Base-by-base conservation (phyloP, 2,888 invertebrate species). In the Melipona beecheii region DNA sequence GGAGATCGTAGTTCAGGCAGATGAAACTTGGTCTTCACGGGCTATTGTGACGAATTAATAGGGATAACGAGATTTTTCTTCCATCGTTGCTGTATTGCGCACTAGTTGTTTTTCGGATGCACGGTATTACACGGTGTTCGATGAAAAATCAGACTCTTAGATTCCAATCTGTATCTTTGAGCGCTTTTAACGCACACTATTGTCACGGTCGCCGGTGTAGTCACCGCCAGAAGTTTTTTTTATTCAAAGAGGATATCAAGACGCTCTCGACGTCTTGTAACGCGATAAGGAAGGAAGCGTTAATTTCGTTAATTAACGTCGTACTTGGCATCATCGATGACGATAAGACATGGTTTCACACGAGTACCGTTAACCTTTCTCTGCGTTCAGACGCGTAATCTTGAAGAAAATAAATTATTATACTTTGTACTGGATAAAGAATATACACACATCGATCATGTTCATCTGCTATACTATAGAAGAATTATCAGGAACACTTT, bases 1-100 rank as follows among this genome's bases (percentile, higher is more conserved):
- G n/a, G 56, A 50, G 78, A 78, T 73, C 78, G 77, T 82, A 78
- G 65, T 73, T 83, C 85, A 83, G 84, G 78, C 89, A 87, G 89
- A 89, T 89, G 87, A 84, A 79, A 77, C 49, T 52, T 79, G 82
- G 86, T 80, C 86, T 78, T 62, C 58, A 13, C 68, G 4, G 75
- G 86, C 72, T 76, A 11, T 72, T 76, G 36, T 49, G 19, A 56
- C 72, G 77, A 81, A 85, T 87, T 87, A 87, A 87, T 83, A 78
- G 64, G 71, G 68, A 71, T 78, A 81, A 79, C 74, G 71, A 80
- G 79, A 66, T 58, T 74, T 72, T 54, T 75, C 36, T 17, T 24
- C 27, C 17, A 27, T 60, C 75, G 64, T 36, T 27, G 36, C 9
- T 43, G 11, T 27, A 43, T 43, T 9, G 43, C 43, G 43, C 43